Evolutionary conservation across 2,797 vertebrate species (phyloP).

Genomic region (Aulostomus chinensis): DNA sequence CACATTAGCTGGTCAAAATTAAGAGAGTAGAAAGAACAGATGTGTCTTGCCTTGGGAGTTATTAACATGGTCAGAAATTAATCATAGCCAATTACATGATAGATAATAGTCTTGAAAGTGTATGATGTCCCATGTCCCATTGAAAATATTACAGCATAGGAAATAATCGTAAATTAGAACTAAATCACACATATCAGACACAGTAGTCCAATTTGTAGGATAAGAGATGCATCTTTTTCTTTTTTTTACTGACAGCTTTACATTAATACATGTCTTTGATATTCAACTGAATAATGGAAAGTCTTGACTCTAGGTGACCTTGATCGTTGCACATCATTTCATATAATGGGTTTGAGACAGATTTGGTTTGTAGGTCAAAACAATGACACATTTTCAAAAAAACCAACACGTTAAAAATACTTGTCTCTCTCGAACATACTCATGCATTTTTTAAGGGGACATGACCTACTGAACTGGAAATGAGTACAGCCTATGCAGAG

Average conservation of each 20-base stretch:
- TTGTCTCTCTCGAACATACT: slow-evolving; percentile 3
- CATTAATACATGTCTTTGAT: background rate
- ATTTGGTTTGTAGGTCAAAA: slow-evolving; percentile 8
- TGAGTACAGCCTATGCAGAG: slow-evolving; percentile 7
- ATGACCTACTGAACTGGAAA: slow-evolving; percentile 24
- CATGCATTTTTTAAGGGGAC: background rate
- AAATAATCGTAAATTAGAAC: no score
- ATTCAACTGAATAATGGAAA: background rate
- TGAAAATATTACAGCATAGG: no score
- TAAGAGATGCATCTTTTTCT: no score
- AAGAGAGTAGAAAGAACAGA: slow-evolving; percentile 21
- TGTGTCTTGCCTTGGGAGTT: slow-evolving; percentile 1
- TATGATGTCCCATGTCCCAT: no score
- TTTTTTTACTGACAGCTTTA: no score
- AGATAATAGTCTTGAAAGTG: background rate
- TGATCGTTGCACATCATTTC: background rate
- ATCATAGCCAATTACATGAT: background rate
- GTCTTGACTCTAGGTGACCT: background rate
- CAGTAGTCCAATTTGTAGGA: no score
- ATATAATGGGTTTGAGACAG: slow-evolving; percentile 9
- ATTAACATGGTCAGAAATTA: background rate
- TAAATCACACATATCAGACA: no score
- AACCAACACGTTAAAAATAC: slow-evolving; percentile 8
- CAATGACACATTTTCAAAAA: slow-evolving; percentile 23
- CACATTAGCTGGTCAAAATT: slow-evolving; percentile 19